These are phyloP conservation scores for Brachylomia viminalis DNA, from an alignment of 2,888 invertebrate species.

Conservation along the genomic window DNA sequence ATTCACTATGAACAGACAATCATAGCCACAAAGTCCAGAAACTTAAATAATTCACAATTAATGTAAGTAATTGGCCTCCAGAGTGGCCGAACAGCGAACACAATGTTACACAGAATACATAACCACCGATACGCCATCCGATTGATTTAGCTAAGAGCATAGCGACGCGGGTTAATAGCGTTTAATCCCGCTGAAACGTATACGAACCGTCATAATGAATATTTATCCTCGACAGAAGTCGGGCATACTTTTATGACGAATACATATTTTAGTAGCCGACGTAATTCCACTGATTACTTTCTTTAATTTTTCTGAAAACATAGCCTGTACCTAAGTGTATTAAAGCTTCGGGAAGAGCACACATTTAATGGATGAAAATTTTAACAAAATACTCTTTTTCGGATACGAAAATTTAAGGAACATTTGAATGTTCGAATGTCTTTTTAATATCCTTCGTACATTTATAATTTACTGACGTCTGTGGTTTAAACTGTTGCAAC, in stretches of 20 bases:
- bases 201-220: constrained; percentile 89
- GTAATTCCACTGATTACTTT: constrained; percentile 90
- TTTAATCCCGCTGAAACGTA: constrained; percentile 90
- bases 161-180: constrained; percentile 83
- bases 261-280: constrained; percentile 90
- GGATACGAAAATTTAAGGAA: constrained; percentile 40
- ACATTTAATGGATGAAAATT: constrained; percentile 82
- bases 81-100: constrained; percentile 38
- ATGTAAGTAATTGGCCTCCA: constrained; percentile 56
- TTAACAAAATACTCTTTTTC: constrained; percentile 73
- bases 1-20: constrained; percentile 8
- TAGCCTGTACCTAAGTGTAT: constrained; percentile 82
- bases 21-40: constrained; percentile 43
- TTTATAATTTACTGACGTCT: constrained; percentile 15
- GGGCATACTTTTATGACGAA: constrained; percentile 90
- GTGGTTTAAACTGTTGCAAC: constrained; percentile 15
- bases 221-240: constrained; percentile 88
- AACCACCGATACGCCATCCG: constrained; percentile 71
- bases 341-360: constrained; percentile 83
- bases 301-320: constrained; percentile 89
- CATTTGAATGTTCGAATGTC: constrained; percentile 35
- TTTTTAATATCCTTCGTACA: constrained; percentile 13
- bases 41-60: constrained; percentile 55
- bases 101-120: constrained; percentile 60
- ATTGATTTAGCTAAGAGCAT: constrained; percentile 87